These are phyloP conservation scores for Uropetala carovei DNA, from an alignment of 2,888 invertebrate species.

Conservation along the genomic window DNA sequence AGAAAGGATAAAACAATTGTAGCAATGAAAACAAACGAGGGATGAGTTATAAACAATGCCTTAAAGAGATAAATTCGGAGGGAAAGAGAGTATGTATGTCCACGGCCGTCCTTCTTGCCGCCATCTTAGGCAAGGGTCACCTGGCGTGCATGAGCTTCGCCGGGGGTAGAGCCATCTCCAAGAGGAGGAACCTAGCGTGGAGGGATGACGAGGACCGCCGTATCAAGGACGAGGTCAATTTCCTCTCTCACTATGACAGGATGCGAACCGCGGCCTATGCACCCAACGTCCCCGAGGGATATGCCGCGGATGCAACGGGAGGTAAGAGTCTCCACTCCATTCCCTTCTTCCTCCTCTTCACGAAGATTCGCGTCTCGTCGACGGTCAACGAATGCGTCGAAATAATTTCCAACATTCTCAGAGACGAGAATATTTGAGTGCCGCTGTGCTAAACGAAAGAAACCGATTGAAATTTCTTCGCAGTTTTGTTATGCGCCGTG, in stretches of 20 bases:
- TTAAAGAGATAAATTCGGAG: no score
- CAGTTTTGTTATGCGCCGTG: no score
- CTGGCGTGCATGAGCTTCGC: slow-evolving; percentile 90
- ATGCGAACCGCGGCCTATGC: slow-evolving; percentile 83
- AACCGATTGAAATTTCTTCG: no score
- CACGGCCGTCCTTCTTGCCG: background rate
- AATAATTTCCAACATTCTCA: background rate
- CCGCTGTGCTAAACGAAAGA: no score
- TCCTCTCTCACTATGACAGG: slow-evolving; percentile 91
- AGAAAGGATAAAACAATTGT: no score
- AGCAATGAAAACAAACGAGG: no score
- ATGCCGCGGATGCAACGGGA: slow-evolving; percentile 66
- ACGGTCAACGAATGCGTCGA: slow-evolving; percentile 74
- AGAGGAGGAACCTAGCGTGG: slow-evolving; percentile 83
- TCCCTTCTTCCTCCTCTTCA: no score
- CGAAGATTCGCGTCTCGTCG: slow-evolving; percentile 72
- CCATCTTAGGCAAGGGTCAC: slow-evolving; percentile 83
- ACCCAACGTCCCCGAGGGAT: slow-evolving; percentile 75
- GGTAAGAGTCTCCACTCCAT: background rate
- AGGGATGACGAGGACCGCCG: slow-evolving; percentile 81
- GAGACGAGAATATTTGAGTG: no score
- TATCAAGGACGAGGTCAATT: slow-evolving; percentile 90
- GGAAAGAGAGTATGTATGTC: background rate
- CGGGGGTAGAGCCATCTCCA: slow-evolving; percentile 87
- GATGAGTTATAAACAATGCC: no score